phyloP scores from a whole-genome alignment of 1,140 invertebrate genomes.

The Temnothorax longispinosus region DNA sequence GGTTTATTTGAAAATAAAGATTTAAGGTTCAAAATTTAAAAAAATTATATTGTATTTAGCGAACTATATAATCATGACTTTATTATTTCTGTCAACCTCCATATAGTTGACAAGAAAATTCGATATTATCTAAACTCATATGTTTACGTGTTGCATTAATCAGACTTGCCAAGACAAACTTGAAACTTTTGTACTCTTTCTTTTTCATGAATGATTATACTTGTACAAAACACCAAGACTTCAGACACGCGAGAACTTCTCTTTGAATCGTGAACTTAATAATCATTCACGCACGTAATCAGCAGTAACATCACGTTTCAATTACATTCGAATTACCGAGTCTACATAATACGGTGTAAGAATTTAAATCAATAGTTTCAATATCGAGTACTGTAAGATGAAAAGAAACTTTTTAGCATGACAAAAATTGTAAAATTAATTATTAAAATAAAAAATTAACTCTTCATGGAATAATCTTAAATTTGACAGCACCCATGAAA shows the following conservation, averaged over 20 bases:
- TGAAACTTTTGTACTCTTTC: not conserved
- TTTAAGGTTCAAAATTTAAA: not conserved
- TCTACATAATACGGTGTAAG: not conserved
- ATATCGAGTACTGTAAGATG: not conserved
- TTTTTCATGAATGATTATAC: not conserved
- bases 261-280: not conserved
- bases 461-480: not conserved
- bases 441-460: not conserved
- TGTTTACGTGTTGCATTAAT: not conserved
- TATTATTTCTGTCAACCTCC: not conserved
- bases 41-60: not conserved
- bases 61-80: not conserved
- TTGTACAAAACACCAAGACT: not conserved
- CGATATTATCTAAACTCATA: not conserved
- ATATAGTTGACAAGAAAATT: not conserved
- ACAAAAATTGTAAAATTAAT: not conserved
- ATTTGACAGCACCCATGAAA: not conserved
- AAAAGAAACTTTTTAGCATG: not conserved
- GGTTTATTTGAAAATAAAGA: not conserved
- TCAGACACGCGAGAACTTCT: not conserved
- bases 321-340: not conserved
- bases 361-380: conserved; percentile 15
- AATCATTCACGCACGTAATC: not conserved
- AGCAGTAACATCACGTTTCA: conserved; percentile 3
- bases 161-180: not conserved